Evolutionary conservation across 2,113 vertebrate species (phyloP), one percentile per base, ranked within the genome.

Genomic region (Dipodomys merriami): DNA sequence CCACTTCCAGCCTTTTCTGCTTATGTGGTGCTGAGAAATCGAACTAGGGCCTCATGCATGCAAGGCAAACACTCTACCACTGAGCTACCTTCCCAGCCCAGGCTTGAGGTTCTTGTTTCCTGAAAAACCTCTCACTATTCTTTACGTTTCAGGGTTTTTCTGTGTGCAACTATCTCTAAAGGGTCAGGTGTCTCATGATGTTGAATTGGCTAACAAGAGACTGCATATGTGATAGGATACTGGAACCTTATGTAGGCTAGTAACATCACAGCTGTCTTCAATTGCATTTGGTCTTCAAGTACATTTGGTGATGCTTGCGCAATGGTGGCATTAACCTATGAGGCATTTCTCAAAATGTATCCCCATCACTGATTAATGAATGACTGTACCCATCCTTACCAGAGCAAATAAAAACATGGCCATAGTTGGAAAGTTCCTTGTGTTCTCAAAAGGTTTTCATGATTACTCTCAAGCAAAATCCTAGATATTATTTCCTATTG

Each of bases 401-500:
- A 76, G 29, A 85, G 60, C 6, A 16, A 84, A 95, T 80, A 68
- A 64, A 89, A 74, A 60, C 29, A 46, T 7, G 29, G 13, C 20
- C 77, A 62, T 25, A 76, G 16, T 83, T 87, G 25, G 20, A 81
- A 30, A n/a, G 62, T 64, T 64, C 30, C 15, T 90, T 44, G 46
- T 76, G 46, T 46, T 35, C 49, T 69, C 72, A 68, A 67, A 33
- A 49, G 44, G 77, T n/a, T 76, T 92, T 30, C 46, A 83, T n/a
- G 57, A 76, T 86, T 27, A 89, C 35, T 89, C 39, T 44, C 53
- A 80, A 69, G 35, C n/a, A 90, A 85, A 82, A 29, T 27, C 65
- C 62, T 64, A 46, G 7, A 68, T 29, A 68, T 85, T 25, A 33
- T 81, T 82, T 25, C 62, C 22, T 77, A 30, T 6, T 44, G 69